Evolutionary conservation across 2,797 vertebrate genomes (phyloP).

Genomic region (Aeoliscus strigatus): DNA sequence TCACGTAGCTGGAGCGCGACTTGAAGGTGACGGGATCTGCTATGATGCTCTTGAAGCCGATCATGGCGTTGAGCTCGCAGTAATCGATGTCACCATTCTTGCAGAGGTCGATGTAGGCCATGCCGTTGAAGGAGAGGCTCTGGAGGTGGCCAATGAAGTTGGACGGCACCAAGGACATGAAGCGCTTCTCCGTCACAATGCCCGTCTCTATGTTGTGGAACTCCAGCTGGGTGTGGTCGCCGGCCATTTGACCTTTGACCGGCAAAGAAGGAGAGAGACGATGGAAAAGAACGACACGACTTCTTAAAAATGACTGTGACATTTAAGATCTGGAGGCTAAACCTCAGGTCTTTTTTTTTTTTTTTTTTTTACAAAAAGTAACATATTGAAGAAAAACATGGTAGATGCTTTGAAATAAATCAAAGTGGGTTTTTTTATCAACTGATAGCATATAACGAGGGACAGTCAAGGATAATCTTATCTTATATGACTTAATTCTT

Average conservation of each 20-base stretch:
- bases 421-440: too few species aligned
- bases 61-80: conserved; percentile 96
- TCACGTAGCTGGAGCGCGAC: conserved; percentile 94
- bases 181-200: conserved; percentile 94
- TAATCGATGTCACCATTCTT: conserved; percentile 98
- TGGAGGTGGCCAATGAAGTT: conserved; percentile 98
- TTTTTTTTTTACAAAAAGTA: too few species aligned
- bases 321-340: too few species aligned
- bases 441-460: too few species aligned
- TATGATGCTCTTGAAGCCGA: conserved; percentile 97
- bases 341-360: too few species aligned
- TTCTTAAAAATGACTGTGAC: too few species aligned
- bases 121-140: conserved; percentile 94
- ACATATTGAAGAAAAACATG: conserved; percentile 13
- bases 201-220: conserved; percentile 99
- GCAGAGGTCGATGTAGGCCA: conserved; percentile 98
- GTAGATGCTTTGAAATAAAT: too few species aligned
- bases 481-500: too few species aligned
- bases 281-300: too few species aligned
- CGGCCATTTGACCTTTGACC: conserved; percentile 91
- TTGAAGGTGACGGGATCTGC: conserved; percentile 98
- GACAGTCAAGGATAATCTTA: too few species aligned
- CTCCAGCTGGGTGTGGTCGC: conserved; percentile 95
- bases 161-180: conserved; percentile 88
- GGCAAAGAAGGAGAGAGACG: too few species aligned